These are phyloP conservation scores for Hipposideros larvatus DNA, from an alignment of 2,797 vertebrate species.

Conservation along the genomic window DNA sequence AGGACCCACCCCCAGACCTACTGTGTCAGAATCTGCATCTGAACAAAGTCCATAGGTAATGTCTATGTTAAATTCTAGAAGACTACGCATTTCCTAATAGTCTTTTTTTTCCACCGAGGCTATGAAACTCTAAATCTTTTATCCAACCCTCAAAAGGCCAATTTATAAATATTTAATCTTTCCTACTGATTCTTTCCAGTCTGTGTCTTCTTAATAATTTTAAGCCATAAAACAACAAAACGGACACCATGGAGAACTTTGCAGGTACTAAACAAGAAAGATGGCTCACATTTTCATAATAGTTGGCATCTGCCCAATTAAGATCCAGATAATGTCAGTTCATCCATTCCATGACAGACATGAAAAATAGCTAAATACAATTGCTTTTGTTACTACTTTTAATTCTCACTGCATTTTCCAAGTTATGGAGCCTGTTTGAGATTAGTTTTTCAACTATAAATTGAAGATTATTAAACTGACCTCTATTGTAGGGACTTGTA, in stretches of 20 bases:
- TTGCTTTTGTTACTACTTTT: not conserved
- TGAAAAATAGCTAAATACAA: not conserved
- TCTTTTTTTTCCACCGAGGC: not conserved
- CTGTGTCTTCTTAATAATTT: constrained; percentile 18
- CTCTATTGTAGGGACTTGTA: not conserved
- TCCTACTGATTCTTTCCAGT: not conserved
- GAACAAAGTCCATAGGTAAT: not conserved
- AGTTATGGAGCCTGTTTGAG: not conserved
- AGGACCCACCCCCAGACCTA: not conserved
- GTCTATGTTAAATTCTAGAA: not conserved
- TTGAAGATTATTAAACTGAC: not conserved
- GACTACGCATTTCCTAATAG: not conserved
- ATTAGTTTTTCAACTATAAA: not conserved
- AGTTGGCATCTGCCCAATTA: not conserved
- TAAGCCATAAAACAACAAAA: not conserved
- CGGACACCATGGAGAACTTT: not conserved
- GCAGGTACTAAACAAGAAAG: not conserved
- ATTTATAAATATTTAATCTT: not conserved
- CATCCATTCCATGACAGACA: not conserved
- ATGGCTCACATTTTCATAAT: not conserved
- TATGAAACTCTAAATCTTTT: not conserved
- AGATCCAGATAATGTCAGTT: not conserved
- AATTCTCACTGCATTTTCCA: not conserved
- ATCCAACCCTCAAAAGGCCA: not conserved
- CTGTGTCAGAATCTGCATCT: not conserved